Base-by-base conservation (phyloP, 2,888 invertebrate genomes). In the Morpho helenor region DNA sequence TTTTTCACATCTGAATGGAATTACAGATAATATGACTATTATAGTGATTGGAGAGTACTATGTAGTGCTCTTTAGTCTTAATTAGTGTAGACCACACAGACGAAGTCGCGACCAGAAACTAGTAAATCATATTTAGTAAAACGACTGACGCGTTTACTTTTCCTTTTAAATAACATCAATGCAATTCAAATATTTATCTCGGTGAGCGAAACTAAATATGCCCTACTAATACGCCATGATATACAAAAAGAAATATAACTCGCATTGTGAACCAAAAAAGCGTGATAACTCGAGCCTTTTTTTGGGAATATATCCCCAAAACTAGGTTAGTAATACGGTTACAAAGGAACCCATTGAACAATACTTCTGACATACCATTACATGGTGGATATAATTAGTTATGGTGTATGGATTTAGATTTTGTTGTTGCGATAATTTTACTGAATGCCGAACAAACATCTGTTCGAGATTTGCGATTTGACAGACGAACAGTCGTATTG, bases 321-420 rank as follows among this genome's bases (percentile, higher is more conserved):
- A 89, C 80, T 90, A 85, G 90, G 90, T 90, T 88, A 89, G 88
- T 90, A 89, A 90, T 89, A 84, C 89, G 80, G 71, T 73, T 59
- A 87, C 86, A 89, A 88, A 73, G 70, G 60, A 77, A 59, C 22
- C 57, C 48, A 56, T 71, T 76, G 80, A 83, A 85, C 87, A 87
- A 89, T 87, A 80, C 68, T 72, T 72, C 77, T 75, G 79, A 77
- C 82, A 76, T 75, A 72, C 77, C 80, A 84, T 89, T 89, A 87
- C 83, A 84, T 66, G 87, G 84, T 87, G 87, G 88, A 88, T 90
- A 85, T 90, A 88, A 90, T 90, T 90, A 90, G 89, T 79, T 87
- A 88, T 90, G 90, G 89, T 89, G 84, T 80, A 87, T 81, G 88
- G 89, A 88, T 89, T 89, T 88, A 88, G 90, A 89, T 89, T 84